phyloP scores from a whole-genome alignment of 2,888 invertebrate genomes.

The Megaustenia siamemsis region DNA sequence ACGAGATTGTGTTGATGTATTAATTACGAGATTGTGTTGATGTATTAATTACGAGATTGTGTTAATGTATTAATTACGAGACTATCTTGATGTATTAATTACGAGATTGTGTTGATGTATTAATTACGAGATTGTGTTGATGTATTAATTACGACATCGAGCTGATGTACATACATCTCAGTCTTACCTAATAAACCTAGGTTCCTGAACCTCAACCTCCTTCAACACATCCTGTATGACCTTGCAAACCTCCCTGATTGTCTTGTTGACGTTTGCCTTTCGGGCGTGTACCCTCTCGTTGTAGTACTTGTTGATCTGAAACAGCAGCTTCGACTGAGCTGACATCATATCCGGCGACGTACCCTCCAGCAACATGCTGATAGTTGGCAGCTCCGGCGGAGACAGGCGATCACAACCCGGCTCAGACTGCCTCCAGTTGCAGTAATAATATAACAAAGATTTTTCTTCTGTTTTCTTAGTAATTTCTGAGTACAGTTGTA shows the following conservation, averaged over 20 bases:
- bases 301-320: slow-evolving; percentile 96
- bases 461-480: slow-evolving; percentile 18
- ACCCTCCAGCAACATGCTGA: slow-evolving; percentile 72
- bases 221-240: slow-evolving; percentile 96
- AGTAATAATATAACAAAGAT: neutral
- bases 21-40: too few species aligned
- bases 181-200: slow-evolving; percentile 88
- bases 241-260: slow-evolving; percentile 90
- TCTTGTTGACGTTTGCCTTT: slow-evolving; percentile 91
- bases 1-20: too few species aligned
- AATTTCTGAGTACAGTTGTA: too few species aligned
- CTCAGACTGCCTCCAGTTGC: neutral
- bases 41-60: too few species aligned
- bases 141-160: too few species aligned
- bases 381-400: neutral
- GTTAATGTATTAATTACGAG: too few species aligned
- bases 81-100: too few species aligned
- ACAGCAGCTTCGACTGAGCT: slow-evolving; percentile 95
- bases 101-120: too few species aligned
- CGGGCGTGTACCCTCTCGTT: slow-evolving; percentile 93
- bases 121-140: too few species aligned
- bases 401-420: neutral
- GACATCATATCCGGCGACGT: slow-evolving; percentile 83
- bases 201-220: slow-evolving; percentile 96
- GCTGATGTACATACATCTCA: too few species aligned